phyloP scores from a whole-genome alignment of 1,140 invertebrate species.

The Campoletis sonorensis region DNA sequence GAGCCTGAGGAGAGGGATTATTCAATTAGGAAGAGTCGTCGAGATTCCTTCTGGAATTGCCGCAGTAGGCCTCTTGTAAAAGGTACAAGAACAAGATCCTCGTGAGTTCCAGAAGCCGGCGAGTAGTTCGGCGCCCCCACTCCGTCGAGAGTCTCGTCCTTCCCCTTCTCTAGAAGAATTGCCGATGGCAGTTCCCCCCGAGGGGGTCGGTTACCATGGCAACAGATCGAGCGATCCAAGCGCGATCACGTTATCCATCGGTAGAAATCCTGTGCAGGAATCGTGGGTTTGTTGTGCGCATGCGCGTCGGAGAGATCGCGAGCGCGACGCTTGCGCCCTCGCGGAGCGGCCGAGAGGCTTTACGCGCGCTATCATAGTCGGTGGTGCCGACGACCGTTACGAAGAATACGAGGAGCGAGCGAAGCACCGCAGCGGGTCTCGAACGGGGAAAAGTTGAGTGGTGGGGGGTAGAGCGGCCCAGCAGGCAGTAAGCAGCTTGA shows the following conservation, averaged over 20 bases:
- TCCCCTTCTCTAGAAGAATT: background rate
- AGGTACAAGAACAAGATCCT: slow-evolving; percentile 16
- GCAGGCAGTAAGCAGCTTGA: slow-evolving; percentile 19
- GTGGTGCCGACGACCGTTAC: slow-evolving; percentile 11
- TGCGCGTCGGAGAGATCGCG: background rate
- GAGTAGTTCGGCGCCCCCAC: background rate
- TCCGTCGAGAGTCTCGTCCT: background rate
- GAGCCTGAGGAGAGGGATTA: slow-evolving; percentile 10
- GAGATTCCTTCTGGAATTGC: slow-evolving; percentile 30
- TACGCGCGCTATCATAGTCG: background rate
- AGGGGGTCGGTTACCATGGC: slow-evolving; percentile 58
- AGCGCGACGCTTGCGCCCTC: background rate
- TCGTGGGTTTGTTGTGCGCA: background rate
- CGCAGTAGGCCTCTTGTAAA: background rate
- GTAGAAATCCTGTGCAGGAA: background rate
- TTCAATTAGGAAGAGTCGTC: slow-evolving; percentile 27
- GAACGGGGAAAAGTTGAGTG: background rate
- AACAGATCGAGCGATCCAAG: slow-evolving; percentile 48
- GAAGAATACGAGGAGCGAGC: background rate
- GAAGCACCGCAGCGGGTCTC: slow-evolving; percentile 33
- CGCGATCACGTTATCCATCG: background rate
- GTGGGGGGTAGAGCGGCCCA: background rate
- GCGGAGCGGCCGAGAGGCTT: background rate
- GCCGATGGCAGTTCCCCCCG: slow-evolving; percentile 27
- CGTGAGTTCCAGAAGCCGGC: slow-evolving; percentile 29